Evolutionary conservation across 2,113 vertebrate species (phyloP), one percentile per base, ranked within the genome.

Genomic region (Gambusia holbrooki): DNA sequence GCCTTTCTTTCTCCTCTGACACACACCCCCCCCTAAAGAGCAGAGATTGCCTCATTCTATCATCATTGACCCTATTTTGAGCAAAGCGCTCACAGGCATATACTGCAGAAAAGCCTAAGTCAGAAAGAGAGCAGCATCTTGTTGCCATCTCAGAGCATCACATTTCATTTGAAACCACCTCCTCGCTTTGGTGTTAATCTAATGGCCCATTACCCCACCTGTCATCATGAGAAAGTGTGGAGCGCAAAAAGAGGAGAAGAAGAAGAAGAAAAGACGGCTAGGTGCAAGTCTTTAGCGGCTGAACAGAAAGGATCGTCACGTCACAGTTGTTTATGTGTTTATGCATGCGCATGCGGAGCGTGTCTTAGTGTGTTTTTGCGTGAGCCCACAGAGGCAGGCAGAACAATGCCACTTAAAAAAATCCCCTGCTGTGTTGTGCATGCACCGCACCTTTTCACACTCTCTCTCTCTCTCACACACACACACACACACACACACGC

Each of bases 31-130:
- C 79, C 42, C 88, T 88, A 86, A 91, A 88, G 83, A 90, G 85
- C 66, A 77, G 77, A 84, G 91, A 93, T 92, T 92, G 91, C 91
- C 90, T 93, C 92, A 93, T 93, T 93, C 90, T 93, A 92, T 92
- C 92, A 91, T 92, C 92, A 92, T 85, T 91, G 91, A 88, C 89
- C 91, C 87, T 92, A 88, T 92, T 92, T 84, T 87, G 88, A 92
- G 85, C 48, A 42, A 83, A 85, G 76, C 37, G 61, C 85, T 82
- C 51, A 28, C n/a, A 32, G 62, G 88, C 69, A 85, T 40, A 84
- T 17, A 48, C 88, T 80, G 84, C 83, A 82, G 84, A 82, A 69
- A 71, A 87, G 69, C 69, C 69, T 35, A 82, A 84, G 69, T 88
- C 79, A 80, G 72, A 74, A 76, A 68, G 81, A 82, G 79, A 72